phyloP scores from a whole-genome alignment of 1,140 invertebrate genomes.

The Contarinia nasturtii region DNA sequence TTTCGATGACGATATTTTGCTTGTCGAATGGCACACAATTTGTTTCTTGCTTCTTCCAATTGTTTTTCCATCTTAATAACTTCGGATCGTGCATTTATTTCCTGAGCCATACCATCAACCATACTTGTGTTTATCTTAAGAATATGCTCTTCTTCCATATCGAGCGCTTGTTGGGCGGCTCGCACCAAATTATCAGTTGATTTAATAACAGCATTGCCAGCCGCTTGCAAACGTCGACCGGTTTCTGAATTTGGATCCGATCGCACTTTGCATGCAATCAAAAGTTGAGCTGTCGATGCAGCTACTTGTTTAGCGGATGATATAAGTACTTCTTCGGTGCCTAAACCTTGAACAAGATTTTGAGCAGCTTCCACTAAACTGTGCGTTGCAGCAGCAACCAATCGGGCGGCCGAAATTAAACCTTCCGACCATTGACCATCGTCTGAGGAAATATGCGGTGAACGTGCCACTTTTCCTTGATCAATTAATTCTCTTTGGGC shows the following conservation, averaged over 20 bases:
- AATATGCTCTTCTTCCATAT: conserved; percentile 75
- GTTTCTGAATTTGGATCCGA: conserved; percentile 87
- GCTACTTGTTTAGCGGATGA: conserved; percentile 95
- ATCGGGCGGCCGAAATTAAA: conserved; percentile 81
- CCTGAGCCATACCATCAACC: conserved; percentile 85
- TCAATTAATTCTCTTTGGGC: conserved; percentile 89
- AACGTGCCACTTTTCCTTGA: conserved; percentile 60
- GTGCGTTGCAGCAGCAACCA: conserved; percentile 94
- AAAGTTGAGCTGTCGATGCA: conserved; percentile 85
- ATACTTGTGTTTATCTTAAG: conserved; percentile 77
- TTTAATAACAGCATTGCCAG: conserved; percentile 92
- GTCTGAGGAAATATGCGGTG: conserved; percentile 64
- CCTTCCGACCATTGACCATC: conserved; percentile 99
- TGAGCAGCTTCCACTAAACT: conserved; percentile 95
- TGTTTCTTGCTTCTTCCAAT: conserved; percentile 76
- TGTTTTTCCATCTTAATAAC: conserved; percentile 86
- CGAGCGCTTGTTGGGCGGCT: conserved; percentile 84
- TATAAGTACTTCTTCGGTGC: conserved; percentile 89
- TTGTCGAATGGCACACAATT: conserved; percentile 65
- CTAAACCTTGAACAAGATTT: conserved; percentile 83
- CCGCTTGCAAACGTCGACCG: conserved; percentile 81
- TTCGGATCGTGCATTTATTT: conserved; percentile 73
- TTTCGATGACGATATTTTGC: conserved; percentile 58
- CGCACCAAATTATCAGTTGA: conserved; percentile 93
- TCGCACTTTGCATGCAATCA: conserved; percentile 96